Evolutionary conservation across 2,888 invertebrate species (phyloP).

Genomic region (Leistus spinibarbis): DNA sequence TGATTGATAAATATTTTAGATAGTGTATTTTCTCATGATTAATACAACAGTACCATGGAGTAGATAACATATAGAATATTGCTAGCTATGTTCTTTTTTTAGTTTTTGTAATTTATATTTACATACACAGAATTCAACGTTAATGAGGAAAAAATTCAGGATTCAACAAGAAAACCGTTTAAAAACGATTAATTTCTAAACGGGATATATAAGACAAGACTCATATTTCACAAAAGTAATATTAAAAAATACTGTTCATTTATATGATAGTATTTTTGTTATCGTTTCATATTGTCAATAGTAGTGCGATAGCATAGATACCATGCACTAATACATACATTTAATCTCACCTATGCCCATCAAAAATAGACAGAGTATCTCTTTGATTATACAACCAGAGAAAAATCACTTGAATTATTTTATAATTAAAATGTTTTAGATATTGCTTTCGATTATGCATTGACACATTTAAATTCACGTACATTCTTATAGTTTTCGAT

Average conservation of each 20-base stretch:
- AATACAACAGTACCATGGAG: conserved; percentile 39
- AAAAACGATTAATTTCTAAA: conserved; percentile 10
- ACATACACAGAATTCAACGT: conserved; percentile 37
- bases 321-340: conserved; percentile 24
- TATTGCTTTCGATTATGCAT: conserved; percentile 29
- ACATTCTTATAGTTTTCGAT: conserved; percentile 18
- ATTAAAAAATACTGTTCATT: background rate
- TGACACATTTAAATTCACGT: background rate
- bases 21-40: conserved; percentile 39
- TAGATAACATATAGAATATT: conserved; percentile 39
- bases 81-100: conserved; percentile 36
- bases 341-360: conserved; percentile 29
- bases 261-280: conserved; percentile 14
- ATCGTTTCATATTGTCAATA: conserved; percentile 37
- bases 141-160: conserved; percentile 34
- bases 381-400: conserved; percentile 19
- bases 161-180: conserved; percentile 31
- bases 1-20: conserved; percentile 39
- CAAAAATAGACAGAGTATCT: conserved; percentile 29
- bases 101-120: conserved; percentile 22
- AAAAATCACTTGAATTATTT: conserved; percentile 24
- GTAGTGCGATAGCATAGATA: conserved; percentile 26
- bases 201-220: conserved; percentile 26
- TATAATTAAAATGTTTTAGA: conserved; percentile 7
- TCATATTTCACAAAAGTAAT: conserved; percentile 4